A percentile compares a stretch with the other conserved stretches of the same genome.
Evolutionary conservation across 2,888 invertebrate species (phyloP).

Genomic region (Epicampocera succincta): DNA sequence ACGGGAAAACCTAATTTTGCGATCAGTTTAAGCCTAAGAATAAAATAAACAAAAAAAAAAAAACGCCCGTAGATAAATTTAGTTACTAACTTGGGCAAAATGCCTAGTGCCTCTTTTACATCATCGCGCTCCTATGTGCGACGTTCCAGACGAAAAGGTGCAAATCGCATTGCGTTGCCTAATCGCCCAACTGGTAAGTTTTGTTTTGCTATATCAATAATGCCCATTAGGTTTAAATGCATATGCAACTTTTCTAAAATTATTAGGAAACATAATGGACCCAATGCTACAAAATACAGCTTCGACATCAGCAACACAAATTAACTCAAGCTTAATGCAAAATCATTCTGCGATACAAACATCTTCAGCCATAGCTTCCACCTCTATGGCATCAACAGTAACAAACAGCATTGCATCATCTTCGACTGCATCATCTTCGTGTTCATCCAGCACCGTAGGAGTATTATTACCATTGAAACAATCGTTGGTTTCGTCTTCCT

Average conservation of each 20-base stretch:
- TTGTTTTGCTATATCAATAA: too few species aligned
- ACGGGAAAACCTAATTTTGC: slow-evolving; percentile 23
- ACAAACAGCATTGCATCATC: slow-evolving; percentile 25
- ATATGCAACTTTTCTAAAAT: background rate
- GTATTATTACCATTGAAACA: slow-evolving; percentile 53
- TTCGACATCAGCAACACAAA: slow-evolving; percentile 80
- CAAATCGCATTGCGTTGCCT: slow-evolving; percentile 86
- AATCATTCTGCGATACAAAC: slow-evolving; percentile 66
- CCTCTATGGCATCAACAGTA: slow-evolving; percentile 61
- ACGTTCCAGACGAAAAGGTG: slow-evolving; percentile 95
- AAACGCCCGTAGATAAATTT: slow-evolving; percentile 13
- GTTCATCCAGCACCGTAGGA: slow-evolving; percentile 61
- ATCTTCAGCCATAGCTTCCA: slow-evolving; percentile 67
- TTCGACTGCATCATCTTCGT: slow-evolving; percentile 67
- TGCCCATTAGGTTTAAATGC: too few species aligned
- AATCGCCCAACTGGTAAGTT: slow-evolving; percentile 80
- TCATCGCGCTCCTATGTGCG: slow-evolving; percentile 95
- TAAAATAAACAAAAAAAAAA: slow-evolving; percentile 4
- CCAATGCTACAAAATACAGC: slow-evolving; percentile 87
- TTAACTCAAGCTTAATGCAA: slow-evolving; percentile 69
- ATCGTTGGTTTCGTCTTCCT: slow-evolving; percentile 44
- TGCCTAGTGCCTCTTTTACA: slow-evolving; percentile 97
- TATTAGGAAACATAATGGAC: slow-evolving; percentile 83
- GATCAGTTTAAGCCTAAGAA: slow-evolving; percentile 12
- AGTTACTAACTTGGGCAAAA: slow-evolving; percentile 72